Conservation (phyloP, 1,140 invertebrate species). For the Meloidogyne floridensis region DNA sequence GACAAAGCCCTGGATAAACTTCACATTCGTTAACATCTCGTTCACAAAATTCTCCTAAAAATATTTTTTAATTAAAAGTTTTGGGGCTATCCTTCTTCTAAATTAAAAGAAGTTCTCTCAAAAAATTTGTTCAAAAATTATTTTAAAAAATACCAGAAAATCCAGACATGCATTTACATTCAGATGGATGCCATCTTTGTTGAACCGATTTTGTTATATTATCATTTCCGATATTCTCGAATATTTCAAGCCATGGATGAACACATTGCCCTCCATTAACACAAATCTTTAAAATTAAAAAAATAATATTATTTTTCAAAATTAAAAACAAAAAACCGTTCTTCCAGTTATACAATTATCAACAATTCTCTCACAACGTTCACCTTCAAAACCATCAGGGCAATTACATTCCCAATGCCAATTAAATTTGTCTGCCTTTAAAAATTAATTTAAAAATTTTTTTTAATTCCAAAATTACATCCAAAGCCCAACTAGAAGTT, state of each 20-base stretch:
- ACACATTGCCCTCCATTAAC: conserved; percentile 83
- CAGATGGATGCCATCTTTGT: conserved; percentile 59
- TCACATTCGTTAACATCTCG: conserved; percentile 84
- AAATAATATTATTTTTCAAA: neutral
- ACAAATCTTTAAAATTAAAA: conserved; percentile 71
- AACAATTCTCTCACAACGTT: conserved; percentile 25
- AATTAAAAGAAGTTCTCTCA: no score
- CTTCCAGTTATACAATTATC: conserved; percentile 32
- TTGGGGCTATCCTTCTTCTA: no score
- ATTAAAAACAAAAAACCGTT: conserved; percentile 68
- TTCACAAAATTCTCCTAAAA: conserved; percentile 78
- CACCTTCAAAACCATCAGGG: conserved; percentile 25
- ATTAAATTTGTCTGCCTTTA: conserved; percentile 19
- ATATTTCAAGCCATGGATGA: conserved; percentile 81
- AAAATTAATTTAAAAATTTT: neutral
- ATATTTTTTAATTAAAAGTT: no score
- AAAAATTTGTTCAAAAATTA: neutral
- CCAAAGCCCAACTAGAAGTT: conserved; percentile 15
- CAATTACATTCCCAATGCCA: conserved; percentile 38
- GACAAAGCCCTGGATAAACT: conserved; percentile 81
- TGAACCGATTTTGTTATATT: neutral
- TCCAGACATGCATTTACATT: conserved; percentile 33
- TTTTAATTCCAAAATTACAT: neutral
- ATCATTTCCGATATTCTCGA: conserved; percentile 69
- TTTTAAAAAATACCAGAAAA: conserved; percentile 30